Conservation (phyloP, 2,888 invertebrate species). For the Yponomeuta cagnagella region DNA sequence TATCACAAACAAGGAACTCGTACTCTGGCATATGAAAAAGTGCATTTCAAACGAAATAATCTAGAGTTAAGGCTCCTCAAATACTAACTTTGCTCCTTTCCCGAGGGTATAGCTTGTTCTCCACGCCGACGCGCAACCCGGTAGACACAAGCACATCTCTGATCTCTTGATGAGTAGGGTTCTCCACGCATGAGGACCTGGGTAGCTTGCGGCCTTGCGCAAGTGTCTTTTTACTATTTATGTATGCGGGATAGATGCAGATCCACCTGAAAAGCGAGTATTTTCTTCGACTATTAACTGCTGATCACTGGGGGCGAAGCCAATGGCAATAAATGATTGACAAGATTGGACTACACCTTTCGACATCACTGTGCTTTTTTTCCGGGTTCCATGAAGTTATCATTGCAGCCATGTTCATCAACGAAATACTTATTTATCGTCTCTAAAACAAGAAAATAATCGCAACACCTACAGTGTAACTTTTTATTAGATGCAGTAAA, state of each 20-base stretch:
- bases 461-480: no score
- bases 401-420: slow-evolving; percentile 60
- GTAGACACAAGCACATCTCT: slow-evolving; percentile 91
- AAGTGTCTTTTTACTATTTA: slow-evolving; percentile 94
- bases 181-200: slow-evolving; percentile 92
- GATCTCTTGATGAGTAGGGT: slow-evolving; percentile 96
- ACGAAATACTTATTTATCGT: background rate
- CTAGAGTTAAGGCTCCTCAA: background rate
- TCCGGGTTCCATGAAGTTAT: slow-evolving; percentile 81
- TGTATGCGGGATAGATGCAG: slow-evolving; percentile 96
- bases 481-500: no score
- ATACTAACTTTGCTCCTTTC: slow-evolving; percentile 85
- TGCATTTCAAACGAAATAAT: no score
- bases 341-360: slow-evolving; percentile 39
- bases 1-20: no score
- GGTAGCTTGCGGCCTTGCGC: slow-evolving; percentile 92
- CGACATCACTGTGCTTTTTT: slow-evolving; percentile 85
- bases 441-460: background rate
- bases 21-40: no score
- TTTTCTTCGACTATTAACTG: background rate
- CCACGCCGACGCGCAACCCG: slow-evolving; percentile 90
- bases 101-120: slow-evolving; percentile 93
- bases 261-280: slow-evolving; percentile 83
- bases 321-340: background rate
- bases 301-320: background rate